Percentiles rank a stretch among this genome's conserved stretches.
Evolutionary conservation across 2,888 invertebrate genomes (phyloP).

Genomic region (Shargacucullia verbasci): DNA sequence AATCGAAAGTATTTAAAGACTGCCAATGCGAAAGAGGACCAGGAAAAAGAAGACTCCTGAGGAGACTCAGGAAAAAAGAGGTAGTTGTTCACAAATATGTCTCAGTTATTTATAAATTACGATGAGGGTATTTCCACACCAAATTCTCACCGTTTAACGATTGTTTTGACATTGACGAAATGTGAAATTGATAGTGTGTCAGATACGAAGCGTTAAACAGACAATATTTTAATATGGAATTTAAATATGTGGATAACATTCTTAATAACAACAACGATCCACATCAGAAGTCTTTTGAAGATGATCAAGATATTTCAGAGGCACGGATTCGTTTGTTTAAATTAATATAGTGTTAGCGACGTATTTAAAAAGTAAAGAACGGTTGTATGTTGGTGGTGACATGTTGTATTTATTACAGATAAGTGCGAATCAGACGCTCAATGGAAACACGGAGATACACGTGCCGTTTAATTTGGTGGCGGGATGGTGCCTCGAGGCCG

Average conservation of each 20-base stretch:
- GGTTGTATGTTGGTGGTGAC: constrained; percentile 21
- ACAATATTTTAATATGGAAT: constrained; percentile 46
- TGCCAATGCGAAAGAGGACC: constrained; percentile 87
- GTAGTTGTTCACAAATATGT: constrained; percentile 54
- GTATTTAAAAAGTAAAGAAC: constrained; percentile 13
- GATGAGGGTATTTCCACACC: constrained; percentile 56
- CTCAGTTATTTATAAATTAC: constrained; percentile 15
- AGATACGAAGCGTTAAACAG: constrained; percentile 28
- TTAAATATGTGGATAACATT: constrained; percentile 25
- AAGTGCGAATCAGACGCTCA: constrained; percentile 85
- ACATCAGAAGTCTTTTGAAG: constrained; percentile 39
- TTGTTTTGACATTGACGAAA: constrained; percentile 37
- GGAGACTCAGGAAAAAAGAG: constrained; percentile 75
- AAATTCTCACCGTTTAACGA: constrained; percentile 15
- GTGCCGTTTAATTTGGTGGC: constrained; percentile 95
- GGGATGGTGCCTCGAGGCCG: constrained; percentile 98
- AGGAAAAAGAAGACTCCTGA: constrained; percentile 84
- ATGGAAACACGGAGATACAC: constrained; percentile 87
- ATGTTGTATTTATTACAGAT: constrained; percentile 72
- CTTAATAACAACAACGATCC: constrained; percentile 41
- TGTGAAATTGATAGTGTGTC: constrained; percentile 40
- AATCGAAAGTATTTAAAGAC: constrained; percentile 80
- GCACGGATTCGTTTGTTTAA: constrained; percentile 17
- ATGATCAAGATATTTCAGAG: constrained; percentile 25
- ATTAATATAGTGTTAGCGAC: constrained; percentile 8